phyloP scores from a whole-genome alignment of 2,113 vertebrate species.

The Microcebus griseorufus region DNA sequence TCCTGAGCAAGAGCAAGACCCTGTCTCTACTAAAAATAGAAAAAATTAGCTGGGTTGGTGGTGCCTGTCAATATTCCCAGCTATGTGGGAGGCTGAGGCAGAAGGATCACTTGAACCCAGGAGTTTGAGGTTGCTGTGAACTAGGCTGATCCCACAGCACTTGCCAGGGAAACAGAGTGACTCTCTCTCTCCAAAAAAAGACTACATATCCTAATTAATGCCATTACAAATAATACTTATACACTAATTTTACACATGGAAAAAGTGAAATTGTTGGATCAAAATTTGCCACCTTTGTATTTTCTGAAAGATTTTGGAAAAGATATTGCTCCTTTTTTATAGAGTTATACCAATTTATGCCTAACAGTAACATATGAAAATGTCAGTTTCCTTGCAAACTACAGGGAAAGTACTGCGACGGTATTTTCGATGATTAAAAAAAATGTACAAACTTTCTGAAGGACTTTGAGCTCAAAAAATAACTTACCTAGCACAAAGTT shows the following conservation, averaged over 20 bases:
- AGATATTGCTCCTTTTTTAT: background rate
- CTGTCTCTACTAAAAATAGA: no score
- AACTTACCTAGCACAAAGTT: conserved; percentile 24
- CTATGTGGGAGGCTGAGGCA: no score
- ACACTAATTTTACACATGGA: background rate
- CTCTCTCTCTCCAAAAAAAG: background rate
- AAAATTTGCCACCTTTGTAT: conserved; percentile 1
- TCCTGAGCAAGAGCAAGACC: no score
- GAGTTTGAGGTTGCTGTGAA: no score
- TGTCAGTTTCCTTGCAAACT: background rate
- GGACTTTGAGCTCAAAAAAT: conserved; percentile 1
- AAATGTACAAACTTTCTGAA: conserved; percentile 10
- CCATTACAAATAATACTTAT: conserved; percentile 10
- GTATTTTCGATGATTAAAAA: conserved; percentile 5
- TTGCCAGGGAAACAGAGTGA: no score
- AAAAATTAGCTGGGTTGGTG: no score
- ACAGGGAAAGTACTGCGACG: background rate
- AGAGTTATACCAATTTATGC: background rate
- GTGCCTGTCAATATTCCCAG: no score
- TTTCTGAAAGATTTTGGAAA: conserved; percentile 35
- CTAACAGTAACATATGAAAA: background rate
- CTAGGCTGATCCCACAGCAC: no score
- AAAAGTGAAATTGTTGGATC: background rate
- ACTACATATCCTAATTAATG: background rate
- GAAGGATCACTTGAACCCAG: no score